These are phyloP conservation scores for Pachyuromys duprasi DNA, from an alignment of 2,797 vertebrate species.

Conservation along the genomic window DNA sequence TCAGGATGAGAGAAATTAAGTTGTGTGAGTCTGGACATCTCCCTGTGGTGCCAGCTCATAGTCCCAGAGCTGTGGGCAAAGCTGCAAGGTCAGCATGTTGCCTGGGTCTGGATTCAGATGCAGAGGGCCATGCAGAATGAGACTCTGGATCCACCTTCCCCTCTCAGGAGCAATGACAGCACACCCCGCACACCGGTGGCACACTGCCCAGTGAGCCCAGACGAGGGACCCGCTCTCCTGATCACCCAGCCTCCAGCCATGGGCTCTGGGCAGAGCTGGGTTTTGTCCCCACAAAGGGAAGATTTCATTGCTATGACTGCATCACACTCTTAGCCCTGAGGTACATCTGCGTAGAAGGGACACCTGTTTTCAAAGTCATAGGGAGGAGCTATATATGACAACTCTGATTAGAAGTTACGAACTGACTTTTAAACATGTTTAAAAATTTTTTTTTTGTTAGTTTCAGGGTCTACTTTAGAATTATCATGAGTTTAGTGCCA, in stretches of 20 bases:
- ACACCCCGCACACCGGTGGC: accelerated
- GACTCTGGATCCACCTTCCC: not conserved
- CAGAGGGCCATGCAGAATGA: not conserved
- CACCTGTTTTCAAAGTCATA: not conserved
- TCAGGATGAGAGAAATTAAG: conserved; percentile 75
- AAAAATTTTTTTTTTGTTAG: not conserved
- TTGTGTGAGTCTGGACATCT: not conserved
- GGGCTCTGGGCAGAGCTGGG: not conserved
- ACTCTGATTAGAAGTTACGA: not conserved
- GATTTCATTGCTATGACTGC: too few species aligned
- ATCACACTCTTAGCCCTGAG: not conserved
- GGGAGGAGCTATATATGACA: not conserved
- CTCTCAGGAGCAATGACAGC: not conserved
- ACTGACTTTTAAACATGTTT: not conserved
- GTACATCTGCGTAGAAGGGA: not conserved
- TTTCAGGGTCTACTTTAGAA: conserved; percentile 11
- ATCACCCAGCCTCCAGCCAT: not conserved
- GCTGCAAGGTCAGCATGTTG: not conserved
- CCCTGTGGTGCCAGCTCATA: conserved; percentile 7
- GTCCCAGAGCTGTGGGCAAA: not conserved
- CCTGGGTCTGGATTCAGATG: conserved; percentile 17
- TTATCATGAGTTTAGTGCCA: not conserved
- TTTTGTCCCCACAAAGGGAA: not conserved
- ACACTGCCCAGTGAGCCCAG: accelerated
- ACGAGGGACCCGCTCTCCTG: not conserved